Evolutionary conservation across 2,113 vertebrate species (phyloP).

Genomic region (Cettia cetti): DNA sequence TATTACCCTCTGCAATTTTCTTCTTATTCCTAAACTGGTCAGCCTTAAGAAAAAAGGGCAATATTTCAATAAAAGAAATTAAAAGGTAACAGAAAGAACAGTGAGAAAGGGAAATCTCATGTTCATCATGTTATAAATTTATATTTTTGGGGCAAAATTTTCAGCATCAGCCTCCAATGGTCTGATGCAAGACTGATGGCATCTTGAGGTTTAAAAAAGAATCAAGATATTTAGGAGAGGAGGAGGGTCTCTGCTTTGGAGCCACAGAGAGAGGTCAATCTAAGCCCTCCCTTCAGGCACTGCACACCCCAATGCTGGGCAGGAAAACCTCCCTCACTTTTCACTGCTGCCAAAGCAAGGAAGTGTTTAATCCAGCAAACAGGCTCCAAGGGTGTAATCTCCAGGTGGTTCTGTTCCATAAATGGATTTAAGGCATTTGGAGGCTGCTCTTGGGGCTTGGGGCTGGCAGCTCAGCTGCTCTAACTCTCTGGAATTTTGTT

Average conservation of each 20-base stretch:
- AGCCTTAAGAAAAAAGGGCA: neutral
- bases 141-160: neutral
- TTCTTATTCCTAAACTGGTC: neutral
- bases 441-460: neutral
- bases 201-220: neutral
- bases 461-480: neutral
- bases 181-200: neutral
- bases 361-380: neutral
- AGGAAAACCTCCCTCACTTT: neutral
- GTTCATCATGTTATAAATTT: neutral
- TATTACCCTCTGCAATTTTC: neutral
- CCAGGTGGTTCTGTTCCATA: neutral
- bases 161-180: neutral
- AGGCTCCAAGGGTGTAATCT: neutral
- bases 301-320: accelerated
- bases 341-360: neutral
- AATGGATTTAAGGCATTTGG: neutral
- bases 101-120: neutral
- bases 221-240: neutral
- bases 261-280: neutral
- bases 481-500: neutral
- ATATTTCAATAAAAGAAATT: neutral
- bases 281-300: neutral
- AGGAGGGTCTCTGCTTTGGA: neutral
- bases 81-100: neutral